phyloP scores from a whole-genome alignment of 1,140 invertebrate genomes.

The Hypsibius dujardini region DNA sequence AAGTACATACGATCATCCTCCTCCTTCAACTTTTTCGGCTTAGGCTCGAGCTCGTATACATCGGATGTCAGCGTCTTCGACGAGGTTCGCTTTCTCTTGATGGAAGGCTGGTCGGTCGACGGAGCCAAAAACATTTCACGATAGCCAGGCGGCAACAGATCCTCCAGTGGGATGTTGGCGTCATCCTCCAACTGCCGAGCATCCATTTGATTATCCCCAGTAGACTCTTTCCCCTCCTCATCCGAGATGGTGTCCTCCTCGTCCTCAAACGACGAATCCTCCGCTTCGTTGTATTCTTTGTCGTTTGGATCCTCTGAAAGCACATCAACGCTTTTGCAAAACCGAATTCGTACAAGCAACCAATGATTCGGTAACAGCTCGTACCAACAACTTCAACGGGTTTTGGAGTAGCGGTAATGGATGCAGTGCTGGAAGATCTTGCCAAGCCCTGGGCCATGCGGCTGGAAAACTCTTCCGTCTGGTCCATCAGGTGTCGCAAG shows the following conservation, averaged over 20 bases:
- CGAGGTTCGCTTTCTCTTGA: constrained; percentile 1
- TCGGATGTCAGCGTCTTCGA: constrained; percentile 28
- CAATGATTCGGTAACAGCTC: constrained; percentile 34
- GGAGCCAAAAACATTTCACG: constrained; percentile 10
- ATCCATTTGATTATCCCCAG: constrained; percentile 43
- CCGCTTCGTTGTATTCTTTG: constrained; percentile 52
- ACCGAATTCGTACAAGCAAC: not conserved
- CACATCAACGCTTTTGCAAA: not conserved
- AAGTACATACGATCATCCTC: constrained; percentile 25
- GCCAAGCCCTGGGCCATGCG: constrained; percentile 35
- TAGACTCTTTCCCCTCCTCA: constrained; percentile 54
- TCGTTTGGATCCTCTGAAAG: not conserved
- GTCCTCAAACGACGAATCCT: constrained; percentile 53
- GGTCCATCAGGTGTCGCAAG: constrained; percentile 92
- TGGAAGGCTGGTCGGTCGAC: constrained; percentile 13
- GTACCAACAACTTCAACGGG: constrained; percentile 23
- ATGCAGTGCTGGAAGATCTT: constrained; percentile 23
- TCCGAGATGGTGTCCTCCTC: constrained; percentile 91
- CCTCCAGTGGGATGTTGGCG: constrained; percentile 73
- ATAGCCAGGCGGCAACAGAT: constrained; percentile 34
- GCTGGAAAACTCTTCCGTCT: constrained; percentile 86
- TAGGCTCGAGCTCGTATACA: constrained; percentile 38
- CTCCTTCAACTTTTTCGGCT: constrained; percentile 51
- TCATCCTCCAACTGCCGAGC: constrained; percentile 70
- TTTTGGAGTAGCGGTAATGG: constrained; percentile 19